These are phyloP conservation scores for Siphlonurus alternatus DNA, from an alignment of 2,888 invertebrate genomes.

Conservation along the genomic window DNA sequence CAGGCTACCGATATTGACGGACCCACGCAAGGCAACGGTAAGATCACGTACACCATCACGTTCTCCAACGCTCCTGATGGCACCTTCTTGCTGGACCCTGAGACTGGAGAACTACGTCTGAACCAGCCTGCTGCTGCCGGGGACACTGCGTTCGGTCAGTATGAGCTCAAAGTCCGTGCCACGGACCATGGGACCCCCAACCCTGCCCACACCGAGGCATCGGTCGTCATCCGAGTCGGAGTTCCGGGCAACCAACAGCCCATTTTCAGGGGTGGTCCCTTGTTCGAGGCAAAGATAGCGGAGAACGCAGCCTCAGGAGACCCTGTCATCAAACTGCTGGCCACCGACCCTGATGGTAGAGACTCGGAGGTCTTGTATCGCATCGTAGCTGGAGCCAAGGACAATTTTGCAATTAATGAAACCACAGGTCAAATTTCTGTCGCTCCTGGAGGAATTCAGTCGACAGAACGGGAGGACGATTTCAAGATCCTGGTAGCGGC, in stretches of 20 bases:
- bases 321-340: conserved; percentile 49
- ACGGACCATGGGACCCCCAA: conserved; percentile 31
- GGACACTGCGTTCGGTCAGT: conserved; percentile 54
- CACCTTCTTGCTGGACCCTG: conserved; percentile 44
- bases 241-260: conserved; percentile 67
- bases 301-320: conserved; percentile 53
- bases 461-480: background rate
- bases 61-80: conserved; percentile 44
- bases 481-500: background rate
- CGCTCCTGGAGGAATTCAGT: background rate
- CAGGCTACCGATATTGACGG: conserved; percentile 63
- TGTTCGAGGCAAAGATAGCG: conserved; percentile 48
- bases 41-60: conserved; percentile 44
- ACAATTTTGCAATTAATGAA: conserved; percentile 58
- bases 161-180: conserved; percentile 17
- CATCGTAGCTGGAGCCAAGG: conserved; percentile 53
- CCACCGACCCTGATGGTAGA: conserved; percentile 63
- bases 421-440: conserved; percentile 17
- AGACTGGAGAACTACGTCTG: conserved; percentile 53
- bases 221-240: conserved; percentile 53
- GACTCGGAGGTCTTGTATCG: conserved; percentile 50
- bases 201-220: conserved; percentile 37
- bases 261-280: conserved; percentile 49
- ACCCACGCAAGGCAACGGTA: conserved; percentile 49
- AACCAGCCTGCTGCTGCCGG: conserved; percentile 45